Conservation (phyloP, 2,113 vertebrate genomes). For the Chrysochloris asiatica region DNA sequence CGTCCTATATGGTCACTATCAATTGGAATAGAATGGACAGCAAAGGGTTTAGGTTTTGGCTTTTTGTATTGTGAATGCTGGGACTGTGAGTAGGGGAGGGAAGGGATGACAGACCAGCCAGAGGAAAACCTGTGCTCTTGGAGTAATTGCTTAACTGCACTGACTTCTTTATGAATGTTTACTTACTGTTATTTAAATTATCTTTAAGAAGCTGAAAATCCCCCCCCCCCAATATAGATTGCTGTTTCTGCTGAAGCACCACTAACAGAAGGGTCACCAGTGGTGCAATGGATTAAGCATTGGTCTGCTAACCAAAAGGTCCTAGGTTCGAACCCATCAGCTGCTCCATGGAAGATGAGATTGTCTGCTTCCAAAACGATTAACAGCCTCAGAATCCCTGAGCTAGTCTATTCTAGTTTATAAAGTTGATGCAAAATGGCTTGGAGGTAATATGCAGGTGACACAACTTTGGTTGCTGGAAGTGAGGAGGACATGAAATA, state of each 20-base stretch:
- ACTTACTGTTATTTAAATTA: slow-evolving; percentile 56
- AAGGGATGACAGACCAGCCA: neutral
- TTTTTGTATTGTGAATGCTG: slow-evolving; percentile 29
- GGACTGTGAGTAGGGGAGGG: neutral
- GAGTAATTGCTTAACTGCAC: neutral
- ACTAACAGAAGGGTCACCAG: neutral
- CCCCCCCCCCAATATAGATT: neutral
- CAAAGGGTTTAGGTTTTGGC: neutral
- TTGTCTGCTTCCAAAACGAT: too few relatives aligned
- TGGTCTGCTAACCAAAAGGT: too few relatives aligned
- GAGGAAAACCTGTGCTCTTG: neutral
- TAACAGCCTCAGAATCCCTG: too few relatives aligned
- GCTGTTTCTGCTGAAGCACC: neutral
- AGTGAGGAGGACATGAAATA: too few relatives aligned
- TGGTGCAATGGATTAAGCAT: too few relatives aligned
- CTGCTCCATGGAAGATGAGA: too few relatives aligned
- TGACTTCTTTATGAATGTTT: slow-evolving; percentile 7
- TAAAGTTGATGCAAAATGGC: too few relatives aligned
- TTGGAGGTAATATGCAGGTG: too few relatives aligned
- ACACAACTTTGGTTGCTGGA: too few relatives aligned
- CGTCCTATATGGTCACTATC: too few relatives aligned
- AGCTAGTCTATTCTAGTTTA: too few relatives aligned
- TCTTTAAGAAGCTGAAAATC: neutral
- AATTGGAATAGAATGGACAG: neutral
- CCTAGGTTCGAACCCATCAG: too few relatives aligned